Percentiles rank a stretch among this genome's conserved stretches.
phyloP scores from a whole-genome alignment of 2,113 vertebrate genomes.

The Mormyrus iriodes region DNA sequence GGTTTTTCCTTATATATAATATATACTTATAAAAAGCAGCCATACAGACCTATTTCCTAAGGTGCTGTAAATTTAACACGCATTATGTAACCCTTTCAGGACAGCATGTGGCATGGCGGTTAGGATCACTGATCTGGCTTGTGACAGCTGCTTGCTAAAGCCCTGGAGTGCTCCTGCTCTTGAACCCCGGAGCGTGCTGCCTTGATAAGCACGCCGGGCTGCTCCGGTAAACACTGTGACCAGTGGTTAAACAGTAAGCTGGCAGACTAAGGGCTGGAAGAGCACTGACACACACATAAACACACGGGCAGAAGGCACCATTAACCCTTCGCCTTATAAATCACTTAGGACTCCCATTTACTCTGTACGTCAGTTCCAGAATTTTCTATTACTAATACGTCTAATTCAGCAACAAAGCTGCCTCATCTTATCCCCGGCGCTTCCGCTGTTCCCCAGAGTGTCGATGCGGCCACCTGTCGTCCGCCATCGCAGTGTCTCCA shows the following conservation, averaged over 20 bases:
- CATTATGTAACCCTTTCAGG: background rate
- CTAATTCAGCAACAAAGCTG: background rate
- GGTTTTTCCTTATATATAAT: background rate
- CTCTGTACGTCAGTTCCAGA: background rate
- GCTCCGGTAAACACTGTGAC: background rate
- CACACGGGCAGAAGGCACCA: background rate
- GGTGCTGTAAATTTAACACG: background rate
- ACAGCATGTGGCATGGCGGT: background rate
- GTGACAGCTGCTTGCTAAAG: background rate
- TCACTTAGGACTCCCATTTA: background rate
- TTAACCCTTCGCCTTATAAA: background rate
- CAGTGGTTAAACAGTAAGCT: background rate
- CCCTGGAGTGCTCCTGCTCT: background rate
- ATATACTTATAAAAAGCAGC: background rate
- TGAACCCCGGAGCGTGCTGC: background rate
- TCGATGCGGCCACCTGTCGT: constrained; percentile 49
- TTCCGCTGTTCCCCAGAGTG: background rate
- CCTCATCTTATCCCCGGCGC: background rate
- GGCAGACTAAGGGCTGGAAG: background rate
- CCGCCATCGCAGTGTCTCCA: constrained; percentile 50
- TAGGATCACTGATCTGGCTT: background rate
- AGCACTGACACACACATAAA: background rate
- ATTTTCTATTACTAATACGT: background rate
- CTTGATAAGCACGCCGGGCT: background rate
- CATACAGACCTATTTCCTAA: background rate